These are phyloP conservation scores for Crocuta crocuta DNA, from an alignment of 2,113 vertebrate genomes.

Conservation along the genomic window DNA sequence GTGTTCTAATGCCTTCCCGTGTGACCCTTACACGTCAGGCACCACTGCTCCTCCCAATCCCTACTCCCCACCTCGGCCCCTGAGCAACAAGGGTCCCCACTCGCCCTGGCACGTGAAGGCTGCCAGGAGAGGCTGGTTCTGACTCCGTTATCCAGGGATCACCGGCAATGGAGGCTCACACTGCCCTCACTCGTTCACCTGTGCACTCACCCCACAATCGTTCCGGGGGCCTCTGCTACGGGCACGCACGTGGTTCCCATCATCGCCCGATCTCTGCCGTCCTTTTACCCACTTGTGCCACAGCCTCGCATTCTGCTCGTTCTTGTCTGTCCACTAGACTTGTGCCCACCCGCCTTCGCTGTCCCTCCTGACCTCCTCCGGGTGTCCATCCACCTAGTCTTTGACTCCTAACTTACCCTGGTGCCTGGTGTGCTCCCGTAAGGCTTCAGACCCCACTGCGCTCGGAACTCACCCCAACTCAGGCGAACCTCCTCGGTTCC, in stretches of 20 bases:
- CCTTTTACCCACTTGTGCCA: not conserved
- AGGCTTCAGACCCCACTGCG: not conserved
- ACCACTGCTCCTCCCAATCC: not conserved
- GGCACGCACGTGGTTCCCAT: not conserved
- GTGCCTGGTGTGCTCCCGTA: not conserved
- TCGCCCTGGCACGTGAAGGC: not conserved
- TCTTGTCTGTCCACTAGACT: not conserved
- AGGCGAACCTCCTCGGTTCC: not conserved
- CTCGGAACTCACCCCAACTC: not conserved
- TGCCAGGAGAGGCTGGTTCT: not conserved
- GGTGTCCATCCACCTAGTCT: not conserved
- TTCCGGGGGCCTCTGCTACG: fast-evolving
- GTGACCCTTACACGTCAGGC: not conserved
- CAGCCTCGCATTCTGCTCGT: fast-evolving
- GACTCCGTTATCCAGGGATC: fast-evolving
- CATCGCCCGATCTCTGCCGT: fast-evolving
- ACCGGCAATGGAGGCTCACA: fast-evolving
- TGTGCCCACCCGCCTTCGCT: not conserved
- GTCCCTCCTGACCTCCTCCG: not conserved
- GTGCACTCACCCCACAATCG: not conserved
- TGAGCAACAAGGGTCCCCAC: not conserved
- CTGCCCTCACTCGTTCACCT: not conserved
- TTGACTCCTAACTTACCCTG: not conserved
- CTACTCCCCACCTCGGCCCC: not conserved
- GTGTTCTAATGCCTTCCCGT: not conserved